phyloP scores from a whole-genome alignment of 2,888 invertebrate species.

The Meteorus cinctellus region DNA sequence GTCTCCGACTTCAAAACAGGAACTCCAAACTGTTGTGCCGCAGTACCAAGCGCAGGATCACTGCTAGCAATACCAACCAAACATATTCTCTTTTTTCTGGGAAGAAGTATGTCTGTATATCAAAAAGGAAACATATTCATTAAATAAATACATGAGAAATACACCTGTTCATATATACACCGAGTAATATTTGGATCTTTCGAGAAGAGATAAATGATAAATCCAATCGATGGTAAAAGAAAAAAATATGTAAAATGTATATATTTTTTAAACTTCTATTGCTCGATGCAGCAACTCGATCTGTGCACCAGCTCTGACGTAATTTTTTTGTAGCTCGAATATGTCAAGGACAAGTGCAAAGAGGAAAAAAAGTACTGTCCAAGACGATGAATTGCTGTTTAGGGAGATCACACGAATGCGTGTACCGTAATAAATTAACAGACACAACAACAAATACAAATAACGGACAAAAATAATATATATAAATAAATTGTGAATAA shows the following conservation, averaged over 20 bases:
- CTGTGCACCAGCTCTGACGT: slow-evolving; percentile 51
- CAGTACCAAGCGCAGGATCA: slow-evolving; percentile 75
- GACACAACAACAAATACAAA: background rate
- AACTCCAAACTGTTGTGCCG: slow-evolving; percentile 79
- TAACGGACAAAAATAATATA: slow-evolving; percentile 2
- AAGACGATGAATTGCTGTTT: slow-evolving; percentile 17
- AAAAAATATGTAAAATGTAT: slow-evolving; percentile 40
- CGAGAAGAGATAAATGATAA: slow-evolving; percentile 32
- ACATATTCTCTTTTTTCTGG: slow-evolving; percentile 78
- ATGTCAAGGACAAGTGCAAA: slow-evolving; percentile 56
- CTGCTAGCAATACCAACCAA: slow-evolving; percentile 77
- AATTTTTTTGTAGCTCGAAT: slow-evolving; percentile 55
- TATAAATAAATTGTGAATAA: background rate
- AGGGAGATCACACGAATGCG: background rate
- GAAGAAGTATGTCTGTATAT: slow-evolving; percentile 65
- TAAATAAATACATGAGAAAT: background rate
- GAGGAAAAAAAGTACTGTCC: slow-evolving; percentile 35
- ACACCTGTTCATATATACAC: background rate
- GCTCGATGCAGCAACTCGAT: slow-evolving; percentile 17
- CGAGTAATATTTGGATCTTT: slow-evolving; percentile 8
- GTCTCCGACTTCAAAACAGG: slow-evolving; percentile 79
- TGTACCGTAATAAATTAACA: background rate
- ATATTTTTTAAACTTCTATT: slow-evolving; percentile 7
- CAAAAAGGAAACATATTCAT: slow-evolving; percentile 1
- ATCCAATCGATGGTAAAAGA: slow-evolving; percentile 10